These are phyloP conservation scores for Cydia pomonella DNA, from an alignment of 1,140 invertebrate species.

Conservation along the genomic window DNA sequence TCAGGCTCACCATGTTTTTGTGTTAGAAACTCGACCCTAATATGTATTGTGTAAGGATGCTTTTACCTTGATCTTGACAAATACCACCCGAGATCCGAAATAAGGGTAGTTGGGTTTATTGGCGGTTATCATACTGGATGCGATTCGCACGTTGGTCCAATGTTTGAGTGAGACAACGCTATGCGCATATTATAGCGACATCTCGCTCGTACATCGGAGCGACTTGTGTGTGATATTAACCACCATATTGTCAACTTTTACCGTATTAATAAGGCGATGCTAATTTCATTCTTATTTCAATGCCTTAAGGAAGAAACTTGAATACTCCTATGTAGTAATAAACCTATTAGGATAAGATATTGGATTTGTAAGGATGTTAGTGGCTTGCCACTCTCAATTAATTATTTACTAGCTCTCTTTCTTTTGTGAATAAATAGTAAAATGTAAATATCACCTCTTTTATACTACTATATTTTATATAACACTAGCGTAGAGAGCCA, in stretches of 20 bases:
- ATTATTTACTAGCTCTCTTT: too few species aligned
- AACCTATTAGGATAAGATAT: not conserved
- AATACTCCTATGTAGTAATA: too few species aligned
- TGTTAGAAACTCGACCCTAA: not conserved
- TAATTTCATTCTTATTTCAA: not conserved
- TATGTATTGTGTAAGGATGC: not conserved
- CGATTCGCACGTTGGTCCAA: too few species aligned
- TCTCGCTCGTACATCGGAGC: too few species aligned
- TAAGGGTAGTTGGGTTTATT: not conserved
- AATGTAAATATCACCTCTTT: too few species aligned
- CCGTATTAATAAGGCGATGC: not conserved
- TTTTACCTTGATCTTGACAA: not conserved
- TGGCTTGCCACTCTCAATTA: not conserved
- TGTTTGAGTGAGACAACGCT: too few species aligned
- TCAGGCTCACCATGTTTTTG: not conserved
- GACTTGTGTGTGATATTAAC: too few species aligned
- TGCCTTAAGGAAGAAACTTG: not conserved
- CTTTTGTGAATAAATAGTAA: too few species aligned
- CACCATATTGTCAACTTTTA: constrained; percentile 4
- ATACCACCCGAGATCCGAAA: not conserved
- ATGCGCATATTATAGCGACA: too few species aligned
- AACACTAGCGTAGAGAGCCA: too few species aligned
- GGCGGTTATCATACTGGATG: too few species aligned
- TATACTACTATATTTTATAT: too few species aligned
- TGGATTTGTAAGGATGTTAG: not conserved